phyloP scores from a whole-genome alignment of 1,140 invertebrate genomes.

The Brachionus koreanus region DNA sequence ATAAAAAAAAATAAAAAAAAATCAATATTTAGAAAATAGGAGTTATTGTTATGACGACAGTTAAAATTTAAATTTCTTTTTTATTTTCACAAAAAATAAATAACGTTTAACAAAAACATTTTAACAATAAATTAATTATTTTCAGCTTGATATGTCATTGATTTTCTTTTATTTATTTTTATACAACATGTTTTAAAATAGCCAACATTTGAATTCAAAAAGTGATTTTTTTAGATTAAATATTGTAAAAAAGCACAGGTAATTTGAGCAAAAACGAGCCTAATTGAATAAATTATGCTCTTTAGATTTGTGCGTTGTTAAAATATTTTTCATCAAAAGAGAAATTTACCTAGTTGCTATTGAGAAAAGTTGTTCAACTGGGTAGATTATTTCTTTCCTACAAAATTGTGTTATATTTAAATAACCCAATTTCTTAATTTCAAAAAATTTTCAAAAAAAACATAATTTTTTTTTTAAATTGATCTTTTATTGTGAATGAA shows the following conservation, averaged over 20 bases:
- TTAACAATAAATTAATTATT: not conserved
- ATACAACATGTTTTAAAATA: not conserved
- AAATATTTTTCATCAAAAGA: not conserved
- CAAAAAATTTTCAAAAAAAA: not conserved
- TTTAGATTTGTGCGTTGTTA: not conserved
- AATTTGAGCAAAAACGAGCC: not conserved
- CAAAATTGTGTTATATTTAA: not conserved
- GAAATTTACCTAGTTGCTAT: not conserved
- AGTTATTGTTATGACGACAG: conserved; percentile 36
- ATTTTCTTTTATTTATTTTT: not conserved
- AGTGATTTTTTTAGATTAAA: not conserved
- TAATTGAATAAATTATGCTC: conserved; percentile 12
- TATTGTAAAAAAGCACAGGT: conserved; percentile 5
- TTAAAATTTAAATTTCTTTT: conserved; percentile 5
- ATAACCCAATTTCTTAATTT: not conserved
- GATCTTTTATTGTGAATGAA: too few relatives aligned
- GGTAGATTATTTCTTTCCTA: not conserved
- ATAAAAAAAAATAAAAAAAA: conserved; percentile 4
- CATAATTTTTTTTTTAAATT: not conserved
- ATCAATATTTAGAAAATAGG: not conserved
- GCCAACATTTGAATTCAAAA: not conserved
- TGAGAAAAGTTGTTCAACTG: not conserved
- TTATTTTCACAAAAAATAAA: not conserved
- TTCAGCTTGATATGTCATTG: not conserved
- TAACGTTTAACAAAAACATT: not conserved